Evolutionary conservation across 2,797 vertebrate genomes (phyloP).

Genomic region (Pseudotriccus pelzelni): DNA sequence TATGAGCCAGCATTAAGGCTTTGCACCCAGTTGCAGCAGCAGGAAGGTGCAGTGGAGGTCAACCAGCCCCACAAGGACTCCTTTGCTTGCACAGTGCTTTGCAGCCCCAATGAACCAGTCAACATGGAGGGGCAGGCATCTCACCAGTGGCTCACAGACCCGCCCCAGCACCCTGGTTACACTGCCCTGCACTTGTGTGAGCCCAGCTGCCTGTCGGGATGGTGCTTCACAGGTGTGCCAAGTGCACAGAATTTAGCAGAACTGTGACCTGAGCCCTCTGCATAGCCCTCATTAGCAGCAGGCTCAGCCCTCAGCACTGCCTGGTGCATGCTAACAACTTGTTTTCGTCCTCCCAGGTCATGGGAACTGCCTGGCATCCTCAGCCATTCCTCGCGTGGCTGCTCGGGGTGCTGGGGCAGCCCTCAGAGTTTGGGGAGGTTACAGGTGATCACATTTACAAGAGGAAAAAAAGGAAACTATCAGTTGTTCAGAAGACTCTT

Average conservation of each 20-base stretch:
- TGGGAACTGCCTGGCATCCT: neutral
- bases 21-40: neutral
- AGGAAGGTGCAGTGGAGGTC: neutral
- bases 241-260: neutral
- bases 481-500: neutral
- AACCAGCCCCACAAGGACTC: neutral
- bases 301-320: neutral
- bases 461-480: neutral
- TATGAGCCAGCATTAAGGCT: neutral
- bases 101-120: neutral
- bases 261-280: neutral
- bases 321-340: neutral
- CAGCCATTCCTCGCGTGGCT: rapidly evolving
- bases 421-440: neutral
- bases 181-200: rapidly evolving
- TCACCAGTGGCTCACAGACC: neutral
- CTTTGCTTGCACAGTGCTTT: neutral
- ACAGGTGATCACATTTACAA: neutral
- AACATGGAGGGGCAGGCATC: rapidly evolving
- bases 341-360: neutral
- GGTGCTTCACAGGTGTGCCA: neutral
- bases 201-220: rapidly evolving
- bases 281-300: neutral
- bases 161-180: rapidly evolving
- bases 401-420: rapidly evolving